Conservation (phyloP, 37 sponge, comb jelly and placozoan species). For the Agelas oroides region DNA sequence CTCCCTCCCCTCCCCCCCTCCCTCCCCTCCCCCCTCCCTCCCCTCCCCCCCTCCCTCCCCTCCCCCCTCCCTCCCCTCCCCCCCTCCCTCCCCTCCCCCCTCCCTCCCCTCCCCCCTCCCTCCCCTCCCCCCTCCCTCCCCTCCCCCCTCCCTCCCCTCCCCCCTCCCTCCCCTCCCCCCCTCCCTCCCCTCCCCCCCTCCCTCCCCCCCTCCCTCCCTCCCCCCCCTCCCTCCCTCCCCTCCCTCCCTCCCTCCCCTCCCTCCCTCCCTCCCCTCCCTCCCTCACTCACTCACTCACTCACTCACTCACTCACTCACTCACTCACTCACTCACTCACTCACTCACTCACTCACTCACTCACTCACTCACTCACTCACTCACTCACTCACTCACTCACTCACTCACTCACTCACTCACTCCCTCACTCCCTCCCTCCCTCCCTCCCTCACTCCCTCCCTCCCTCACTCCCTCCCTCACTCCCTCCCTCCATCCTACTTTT, state of each 20-base stretch:
- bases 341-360: too few relatives aligned
- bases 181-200: neutral
- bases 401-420: constrained; percentile 39
- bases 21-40: neutral
- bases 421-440: constrained; percentile 50
- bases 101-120: neutral
- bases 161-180: constrained; percentile 55
- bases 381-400: too few relatives aligned
- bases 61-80: constrained; percentile 46
- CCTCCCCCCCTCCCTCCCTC: constrained; percentile 49
- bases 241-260: constrained; percentile 30
- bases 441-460: neutral
- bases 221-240: constrained; percentile 31
- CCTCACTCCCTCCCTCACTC: constrained; percentile 6
- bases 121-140: constrained; percentile 18
- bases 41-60: constrained; percentile 12
- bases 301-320: neutral
- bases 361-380: neutral
- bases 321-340: neutral
- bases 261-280: constrained; percentile 46
- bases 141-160: constrained; percentile 39
- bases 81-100: constrained; percentile 6
- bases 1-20: too few relatives aligned
- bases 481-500: constrained; percentile 36
- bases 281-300: neutral